Evolutionary conservation across 92 coral and sea anemone genomes (phyloP).

Genomic region (Phymanthus crucifer): DNA sequence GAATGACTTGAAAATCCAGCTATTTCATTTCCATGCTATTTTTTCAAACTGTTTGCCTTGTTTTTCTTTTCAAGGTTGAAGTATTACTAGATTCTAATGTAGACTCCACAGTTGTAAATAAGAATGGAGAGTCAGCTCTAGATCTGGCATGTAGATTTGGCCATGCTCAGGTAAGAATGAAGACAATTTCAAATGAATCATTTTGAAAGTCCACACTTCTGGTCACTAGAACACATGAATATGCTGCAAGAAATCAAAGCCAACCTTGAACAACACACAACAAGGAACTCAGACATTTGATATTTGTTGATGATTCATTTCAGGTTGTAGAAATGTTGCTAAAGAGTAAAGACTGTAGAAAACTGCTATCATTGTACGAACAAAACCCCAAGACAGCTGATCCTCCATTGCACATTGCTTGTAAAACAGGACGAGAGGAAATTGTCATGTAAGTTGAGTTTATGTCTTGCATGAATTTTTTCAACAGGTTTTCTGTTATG

Average conservation of each 20-base stretch:
- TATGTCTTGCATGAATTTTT: too few species aligned
- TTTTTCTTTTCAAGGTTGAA: slow-evolving; percentile 64
- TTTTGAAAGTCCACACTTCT: too few species aligned
- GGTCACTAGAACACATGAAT: too few species aligned
- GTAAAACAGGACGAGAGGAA: slow-evolving; percentile 92
- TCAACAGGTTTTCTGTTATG: too few species aligned
- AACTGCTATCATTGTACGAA: slow-evolving; percentile 55
- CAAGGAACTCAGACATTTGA: too few species aligned
- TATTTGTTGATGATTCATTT: background rate
- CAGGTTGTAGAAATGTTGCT: slow-evolving; percentile 83
- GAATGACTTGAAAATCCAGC: too few species aligned
- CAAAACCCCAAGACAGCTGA: slow-evolving; percentile 65
- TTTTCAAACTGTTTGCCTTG: too few species aligned
- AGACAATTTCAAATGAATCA: background rate
- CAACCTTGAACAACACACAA: too few species aligned
- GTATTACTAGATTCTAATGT: slow-evolving; percentile 75
- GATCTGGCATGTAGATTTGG: slow-evolving; percentile 97
- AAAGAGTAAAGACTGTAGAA: slow-evolving; percentile 56
- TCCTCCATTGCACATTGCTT: slow-evolving; percentile 91
- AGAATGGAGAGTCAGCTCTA: slow-evolving; percentile 84
- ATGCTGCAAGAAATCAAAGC: too few species aligned
- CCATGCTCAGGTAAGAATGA: slow-evolving; percentile 67
- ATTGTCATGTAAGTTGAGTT: slow-evolving; percentile 67
- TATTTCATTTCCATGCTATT: too few species aligned
- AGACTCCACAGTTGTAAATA: slow-evolving; percentile 77